Base-by-base conservation (phyloP, 2,797 vertebrate genomes). In the Hirundo rustica region DNA sequence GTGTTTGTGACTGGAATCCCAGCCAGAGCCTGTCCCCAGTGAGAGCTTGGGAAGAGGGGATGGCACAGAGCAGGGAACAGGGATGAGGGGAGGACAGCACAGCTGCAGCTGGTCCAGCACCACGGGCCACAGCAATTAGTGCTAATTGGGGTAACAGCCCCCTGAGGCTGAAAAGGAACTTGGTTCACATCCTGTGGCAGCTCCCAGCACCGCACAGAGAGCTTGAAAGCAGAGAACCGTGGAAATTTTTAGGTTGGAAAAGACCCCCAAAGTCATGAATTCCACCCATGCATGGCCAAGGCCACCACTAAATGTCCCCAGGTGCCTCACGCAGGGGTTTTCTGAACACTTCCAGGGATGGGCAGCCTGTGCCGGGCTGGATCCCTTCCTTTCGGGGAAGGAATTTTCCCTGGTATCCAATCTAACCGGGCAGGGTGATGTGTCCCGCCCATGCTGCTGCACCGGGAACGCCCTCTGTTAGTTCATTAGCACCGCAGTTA, bases 1-100 rank as follows among this genome's bases (percentile, higher is more conserved):
- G 93, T 16, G 94, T 79, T 16, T 88, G 95, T 65, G 90, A 88
- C 90, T 34, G 67, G 95, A 95, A 95, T 91, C 92, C 93, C 90
- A 93, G 95, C 16, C 88, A 6, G 67, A 77, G 75, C 61, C 10
- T 7, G 40, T 42, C 62, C 75, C 55, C 61, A 2, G 57, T 0
- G 7, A 36, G 62, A 42, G 85, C 58, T 13, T 2, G 1, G 53
- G 54, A 23, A 50, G 65, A 42, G 60, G 44, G 6, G 77, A 32
- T 5, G 30, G 76, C 45, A 20, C 13, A 3, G 61, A 26, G 82
- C 53, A 32, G 66, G 72, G 80, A 54, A 44, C 73, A 23, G 58
- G 50, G 17, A 55, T 13, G 32, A 76, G n/a, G 11, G 30, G 9
- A 60, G 71, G 13, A 29, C 70, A 25, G 32, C 57, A 9, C 60